phyloP scores from a whole-genome alignment of 1,140 invertebrate species.

The Battus philenor region DNA sequence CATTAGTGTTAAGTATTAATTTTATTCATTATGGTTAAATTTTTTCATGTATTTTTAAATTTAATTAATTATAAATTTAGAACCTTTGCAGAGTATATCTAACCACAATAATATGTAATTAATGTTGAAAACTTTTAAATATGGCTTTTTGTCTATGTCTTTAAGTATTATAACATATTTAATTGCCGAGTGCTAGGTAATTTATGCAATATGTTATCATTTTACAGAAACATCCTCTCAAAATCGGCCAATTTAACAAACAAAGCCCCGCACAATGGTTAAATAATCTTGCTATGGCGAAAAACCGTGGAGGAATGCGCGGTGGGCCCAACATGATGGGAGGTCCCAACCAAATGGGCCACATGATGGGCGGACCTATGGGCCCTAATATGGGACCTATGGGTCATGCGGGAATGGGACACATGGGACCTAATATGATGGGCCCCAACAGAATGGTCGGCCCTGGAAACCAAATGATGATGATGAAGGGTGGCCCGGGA shows the following conservation, averaged over 20 bases:
- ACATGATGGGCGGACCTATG: slow-evolving; percentile 70
- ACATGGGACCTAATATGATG: slow-evolving; percentile 75
- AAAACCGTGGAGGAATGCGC: slow-evolving; percentile 80
- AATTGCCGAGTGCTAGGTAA: no score
- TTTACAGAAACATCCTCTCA: slow-evolving; percentile 90
- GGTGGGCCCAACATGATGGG: slow-evolving; percentile 73
- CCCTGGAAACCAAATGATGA: slow-evolving; percentile 68
- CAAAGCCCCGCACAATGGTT: slow-evolving; percentile 89
- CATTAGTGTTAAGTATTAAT: no score
- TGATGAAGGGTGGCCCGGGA: slow-evolving; percentile 67
- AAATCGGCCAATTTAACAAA: slow-evolving; percentile 90
- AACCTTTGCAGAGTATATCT: no score
- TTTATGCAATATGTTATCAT: no score
- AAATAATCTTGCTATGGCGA: slow-evolving; percentile 86
- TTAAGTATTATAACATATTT: no score
- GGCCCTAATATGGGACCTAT: slow-evolving; percentile 71
- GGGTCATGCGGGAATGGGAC: slow-evolving; percentile 73
- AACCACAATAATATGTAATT: no score
- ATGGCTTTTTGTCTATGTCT: no score
- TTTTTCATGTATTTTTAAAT: no score
- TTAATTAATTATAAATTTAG: no score
- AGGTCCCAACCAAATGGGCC: slow-evolving; percentile 66
- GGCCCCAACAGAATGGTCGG: slow-evolving; percentile 62
- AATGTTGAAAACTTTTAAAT: no score
- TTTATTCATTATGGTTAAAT: no score